Base-by-base conservation (phyloP, 2,888 invertebrate species). In the Ichneumoninae sp. region DNA sequence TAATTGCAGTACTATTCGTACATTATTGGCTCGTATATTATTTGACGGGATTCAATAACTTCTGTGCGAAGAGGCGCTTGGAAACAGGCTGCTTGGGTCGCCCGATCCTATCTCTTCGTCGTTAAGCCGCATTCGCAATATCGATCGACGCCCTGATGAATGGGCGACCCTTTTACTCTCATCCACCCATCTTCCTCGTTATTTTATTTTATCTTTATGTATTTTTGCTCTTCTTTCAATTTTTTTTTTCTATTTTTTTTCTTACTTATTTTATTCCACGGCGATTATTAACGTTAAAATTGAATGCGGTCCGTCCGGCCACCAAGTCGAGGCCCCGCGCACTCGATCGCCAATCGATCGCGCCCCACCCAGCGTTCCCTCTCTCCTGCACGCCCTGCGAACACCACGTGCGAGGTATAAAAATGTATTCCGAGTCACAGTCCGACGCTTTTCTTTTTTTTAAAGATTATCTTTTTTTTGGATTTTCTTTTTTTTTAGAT, bases 21-120 rank as follows among this genome's bases (percentile, higher is more conserved):
- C 90, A 91, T 91, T 91, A 91, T 92, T 92, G 90, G 90, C 90
- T 91, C 92, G 90, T 92, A 92, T 91, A 91, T 92, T 92, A 92
- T 91, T 91, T 91, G 89, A 90, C 89, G 91, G 90, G 87, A 92
- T 92, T 92, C 92, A 92, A 92, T 92, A 91, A 91, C 89, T 91
- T 82, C 82, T 85, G 84, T 85, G 82, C 79, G 62, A 78, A 79
- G 75, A 72, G 75, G 71, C 52, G 66, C 33, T 33, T 52, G 33
- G 44, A 47, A 70, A 68, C 80, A 22, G 68, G 76, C 65, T 70
- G 76, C 66, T 16, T 16, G 57, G 82, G 70, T 77, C 83, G 77
- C 78, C 44, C 78, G 83, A 85, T 85, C 80, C 85, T 83, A 83
- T 85, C 82, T 89, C 88, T 86, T 85, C 88, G 89, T 89, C 91